Percentiles rank a stretch among this genome's conserved stretches.
These are phyloP conservation scores for Cuniculus paca DNA, from an alignment of 2,797 vertebrate species.

Conservation along the genomic window DNA sequence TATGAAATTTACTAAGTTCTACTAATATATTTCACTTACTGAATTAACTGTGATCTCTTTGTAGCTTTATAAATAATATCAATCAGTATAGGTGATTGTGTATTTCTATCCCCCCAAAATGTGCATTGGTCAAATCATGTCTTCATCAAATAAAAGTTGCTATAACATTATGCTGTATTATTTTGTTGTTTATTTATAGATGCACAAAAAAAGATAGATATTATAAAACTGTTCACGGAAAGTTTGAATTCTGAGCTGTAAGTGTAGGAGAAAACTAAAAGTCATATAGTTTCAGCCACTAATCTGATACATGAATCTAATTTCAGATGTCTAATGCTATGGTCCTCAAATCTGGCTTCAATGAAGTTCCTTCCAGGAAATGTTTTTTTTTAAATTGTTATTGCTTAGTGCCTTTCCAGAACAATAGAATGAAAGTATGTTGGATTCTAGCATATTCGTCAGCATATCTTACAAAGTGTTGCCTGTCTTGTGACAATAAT, in stretches of 20 bases:
- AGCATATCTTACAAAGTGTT: neutral
- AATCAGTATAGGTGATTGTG: neutral
- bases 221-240: neutral
- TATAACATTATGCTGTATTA: neutral
- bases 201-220: neutral
- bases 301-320: neutral
- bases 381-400: neutral
- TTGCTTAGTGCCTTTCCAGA: neutral
- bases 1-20: neutral
- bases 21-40: conserved; percentile 6
- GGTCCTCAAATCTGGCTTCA: neutral
- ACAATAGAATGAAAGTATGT: neutral
- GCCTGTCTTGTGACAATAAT: neutral
- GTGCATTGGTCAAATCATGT: neutral
- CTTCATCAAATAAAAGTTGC: conserved; percentile 5
- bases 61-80: neutral
- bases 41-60: neutral
- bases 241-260: conserved; percentile 6
- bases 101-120: neutral
- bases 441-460: neutral
- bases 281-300: neutral
- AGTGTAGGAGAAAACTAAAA: neutral
- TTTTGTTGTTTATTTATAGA: neutral
- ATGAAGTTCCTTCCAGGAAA: neutral
- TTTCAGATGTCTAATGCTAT: neutral